Percentiles rank a stretch among this genome's conserved stretches.
phyloP scores from a whole-genome alignment of 2,113 vertebrate genomes.

The Lagopus leucura region DNA sequence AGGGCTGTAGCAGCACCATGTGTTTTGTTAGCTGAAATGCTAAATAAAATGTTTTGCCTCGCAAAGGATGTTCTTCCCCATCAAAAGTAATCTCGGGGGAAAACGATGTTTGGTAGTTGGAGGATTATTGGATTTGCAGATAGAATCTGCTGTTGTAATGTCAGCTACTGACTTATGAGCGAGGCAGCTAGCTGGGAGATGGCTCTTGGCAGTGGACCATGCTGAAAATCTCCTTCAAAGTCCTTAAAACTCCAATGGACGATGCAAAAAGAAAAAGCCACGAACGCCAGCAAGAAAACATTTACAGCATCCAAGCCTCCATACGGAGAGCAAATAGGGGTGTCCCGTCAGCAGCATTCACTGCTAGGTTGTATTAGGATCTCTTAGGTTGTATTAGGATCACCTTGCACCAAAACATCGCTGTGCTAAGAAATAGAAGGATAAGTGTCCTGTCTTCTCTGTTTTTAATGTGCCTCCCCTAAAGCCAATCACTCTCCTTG shows the following conservation, averaged over 20 bases:
- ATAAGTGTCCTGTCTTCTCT: not conserved
- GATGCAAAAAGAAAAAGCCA: not conserved
- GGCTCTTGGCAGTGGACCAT: slow-evolving; percentile 20
- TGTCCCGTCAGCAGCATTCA: not conserved
- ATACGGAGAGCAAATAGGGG: not conserved
- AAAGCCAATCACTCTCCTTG: not conserved
- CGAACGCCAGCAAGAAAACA: not conserved
- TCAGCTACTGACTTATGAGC: slow-evolving; percentile 34
- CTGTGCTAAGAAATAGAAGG: not conserved
- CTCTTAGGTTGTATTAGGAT: not conserved
- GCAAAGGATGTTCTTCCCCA: slow-evolving; percentile 39
- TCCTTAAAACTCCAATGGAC: slow-evolving; percentile 12
- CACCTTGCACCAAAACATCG: not conserved
- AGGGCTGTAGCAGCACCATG: not conserved
- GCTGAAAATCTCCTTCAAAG: slow-evolving; percentile 12
- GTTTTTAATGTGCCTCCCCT: not conserved
- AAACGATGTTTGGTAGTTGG: slow-evolving; percentile 18
- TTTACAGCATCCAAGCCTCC: not conserved
- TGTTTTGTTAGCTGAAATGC: slow-evolving; percentile 65
- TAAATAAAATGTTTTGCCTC: slow-evolving; percentile 31
- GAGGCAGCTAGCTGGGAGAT: slow-evolving; percentile 6
- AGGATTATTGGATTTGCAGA: slow-evolving; percentile 45
- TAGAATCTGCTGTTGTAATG: not conserved
- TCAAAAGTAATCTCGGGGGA: not conserved
- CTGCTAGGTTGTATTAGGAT: not conserved